Base-by-base conservation (phyloP, 2,888 invertebrate genomes). In the Cephus pulcher region DNA sequence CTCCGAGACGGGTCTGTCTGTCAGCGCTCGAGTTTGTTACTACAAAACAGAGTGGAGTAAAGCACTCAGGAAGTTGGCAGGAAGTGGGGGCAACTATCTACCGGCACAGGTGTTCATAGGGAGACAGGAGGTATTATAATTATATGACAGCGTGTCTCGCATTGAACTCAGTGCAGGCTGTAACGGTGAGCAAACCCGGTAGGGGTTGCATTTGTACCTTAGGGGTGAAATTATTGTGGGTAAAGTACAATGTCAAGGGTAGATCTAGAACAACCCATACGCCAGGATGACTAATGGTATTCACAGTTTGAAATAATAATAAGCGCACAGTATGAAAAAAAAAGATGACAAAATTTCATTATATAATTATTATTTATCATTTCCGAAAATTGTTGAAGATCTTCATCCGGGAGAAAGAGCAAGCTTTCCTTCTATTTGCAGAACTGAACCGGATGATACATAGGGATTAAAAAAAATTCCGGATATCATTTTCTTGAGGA, bases 101-200 rank as follows among this genome's bases (percentile, higher is more conserved):
- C 30, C 75, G 75, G 85, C 80, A 82, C 86, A 85, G 86, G 85
- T 85, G 85, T 83, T 85, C 85, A 78, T 81, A 84, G 83, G 84
- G 85, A 80, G 80, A 75, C 75, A 79, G 78, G 80, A 81, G 35
- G 34, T 34, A 34, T 35, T 30, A 74, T 33, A 35, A 74, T 35
- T 33, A 34, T 34, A 34, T 35, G 34, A 30, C 34, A 30, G 35
- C 30, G 34, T 74, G 74, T 34, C 23, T 30, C 35, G 34, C 11
- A 33, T 71, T 34, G 71, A 23, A 23, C 71, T 71, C 71, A 9
- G 23, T 56, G 40, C 40, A 56, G 23, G 23, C 40, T 56, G 40
- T 56, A 56, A 56, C 9, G 15, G 40, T 56, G 23, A 23, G 23
- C 9, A 23, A 0, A 23, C 9, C 40, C 40, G 0, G 15, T 9